Base-by-base conservation (phyloP, 2,797 vertebrate species). In the Pipistrellus kuhlii region DNA sequence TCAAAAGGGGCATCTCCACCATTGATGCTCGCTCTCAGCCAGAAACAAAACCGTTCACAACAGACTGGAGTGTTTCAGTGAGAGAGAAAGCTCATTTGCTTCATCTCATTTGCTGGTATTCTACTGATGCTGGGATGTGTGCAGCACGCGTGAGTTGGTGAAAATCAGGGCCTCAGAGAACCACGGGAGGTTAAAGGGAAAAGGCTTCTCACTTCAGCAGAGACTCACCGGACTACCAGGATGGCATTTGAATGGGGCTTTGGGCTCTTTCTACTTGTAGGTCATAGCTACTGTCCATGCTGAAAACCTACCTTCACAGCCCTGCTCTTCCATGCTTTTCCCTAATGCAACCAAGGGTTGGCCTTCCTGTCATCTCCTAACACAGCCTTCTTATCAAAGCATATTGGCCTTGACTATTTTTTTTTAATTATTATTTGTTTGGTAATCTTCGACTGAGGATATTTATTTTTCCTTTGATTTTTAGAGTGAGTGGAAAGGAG, bases 41-140 rank as follows among this genome's bases (percentile, higher is more conserved):
- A n/a, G 59, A 80, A 95, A 57, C 32, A 92, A 93, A 92, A 15
- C 81, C 81, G 90, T 96, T 96, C 62, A 95, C 76, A 92, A 75
- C 23, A 96, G 27, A 64, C 48, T 1, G 5, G 72, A 38, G 3
- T 91, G 97, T 95, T 88, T 57, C 38, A 62, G 55, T 18, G 62
- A 94, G 71, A 83, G 5, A 94, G 92, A 64, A 55, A 44, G 53
- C 48, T 0, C 38, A 15, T 73, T 88, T 92, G 32, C 32, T 27
- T 77, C 6, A 12, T 57, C 27, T 88, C 88, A 91, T 76, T 88
- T 85, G 1, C 48, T 68, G 66, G 1, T 88, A 21, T 91, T 92
- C 96, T 82, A 83, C 35, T 88, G 21, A 72, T 32, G 51, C 90
- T 46, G 55, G 59, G 72, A 38, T 10, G 38, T 30, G 3, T 5